These are phyloP conservation scores for Pomacea canaliculata DNA, from an alignment of 2,888 invertebrate species.

Conservation along the genomic window DNA sequence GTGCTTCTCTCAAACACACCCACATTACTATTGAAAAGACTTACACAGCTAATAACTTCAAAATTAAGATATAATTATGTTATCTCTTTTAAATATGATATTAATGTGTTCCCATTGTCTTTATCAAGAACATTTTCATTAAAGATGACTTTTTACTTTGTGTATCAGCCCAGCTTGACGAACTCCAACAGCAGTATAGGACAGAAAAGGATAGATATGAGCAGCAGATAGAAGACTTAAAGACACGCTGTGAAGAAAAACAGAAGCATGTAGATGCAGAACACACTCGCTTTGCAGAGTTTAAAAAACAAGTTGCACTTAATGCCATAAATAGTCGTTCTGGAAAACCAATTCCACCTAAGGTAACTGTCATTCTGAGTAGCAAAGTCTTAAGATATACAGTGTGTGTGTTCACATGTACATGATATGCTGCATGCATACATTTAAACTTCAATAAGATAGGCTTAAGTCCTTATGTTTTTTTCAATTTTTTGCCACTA, in stretches of 20 bases:
- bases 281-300: constrained; percentile 62
- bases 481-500: no score
- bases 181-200: constrained; percentile 59
- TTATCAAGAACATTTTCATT: no score
- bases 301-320: constrained; percentile 65
- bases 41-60: no score
- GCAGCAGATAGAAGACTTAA: constrained; percentile 61
- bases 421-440: no score
- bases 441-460: neutral
- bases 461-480: no score
- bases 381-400: neutral
- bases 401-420: neutral
- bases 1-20: no score
- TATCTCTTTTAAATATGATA: no score
- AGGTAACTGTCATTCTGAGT: constrained; percentile 13
- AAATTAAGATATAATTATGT: no score
- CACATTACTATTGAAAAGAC: no score
- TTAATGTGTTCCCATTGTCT: no score
- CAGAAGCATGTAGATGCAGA: constrained; percentile 65
- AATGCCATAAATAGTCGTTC: constrained; percentile 65
- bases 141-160: neutral
- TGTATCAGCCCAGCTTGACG: constrained; percentile 64
- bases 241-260: constrained; percentile 62
- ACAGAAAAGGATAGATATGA: constrained; percentile 57
- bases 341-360: constrained; percentile 64